Evolutionary conservation across 2,113 vertebrate species (phyloP), one percentile per base, ranked within the genome.

Genomic region (Podarcis cretensis): DNA sequence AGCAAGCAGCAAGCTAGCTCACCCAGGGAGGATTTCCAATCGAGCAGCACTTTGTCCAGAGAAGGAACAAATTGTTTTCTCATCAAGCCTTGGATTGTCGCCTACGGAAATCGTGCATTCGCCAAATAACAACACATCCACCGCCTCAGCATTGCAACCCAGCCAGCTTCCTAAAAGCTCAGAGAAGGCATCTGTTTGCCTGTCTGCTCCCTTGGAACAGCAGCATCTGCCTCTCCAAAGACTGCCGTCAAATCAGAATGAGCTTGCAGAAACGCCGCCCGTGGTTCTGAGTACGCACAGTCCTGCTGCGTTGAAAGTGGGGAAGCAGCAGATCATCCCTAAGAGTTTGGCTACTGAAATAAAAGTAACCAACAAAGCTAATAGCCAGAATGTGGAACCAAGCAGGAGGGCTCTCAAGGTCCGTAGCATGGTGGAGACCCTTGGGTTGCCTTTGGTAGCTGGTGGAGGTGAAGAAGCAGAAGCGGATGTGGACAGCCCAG

Each of bases 301-400:
- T 89, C 95, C 96, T 0, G 98, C 96, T 0, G 98, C 98, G 0
- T 96, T 97, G 73, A 98, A 98, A 89, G 97, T 97, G 95, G 98
- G 99, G 75, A 98, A 96, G 78, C 98, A 98, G 91, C 99, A 99
- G 95, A 97, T 99, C 81, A 99, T 99, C 37, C 99, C 99, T 35
- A 98, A 96, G 91, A 93, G 96, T 10, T 88, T 99, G 89, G 98
- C 96, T 1, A 98, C 97, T 0, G 98, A 97, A 54, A 94, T 90
- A 1, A 97, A 96, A 32, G 83, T 95, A 27, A 89, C 87, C 77
- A 85, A 81, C n/a, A 95, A 96, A 84, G 37, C 66, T 14, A 82
- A 84, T 79, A 37, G 76, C 43, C 96, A 92, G 54, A 93, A 83
- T 0, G 90, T 92, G 73, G 98, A 98, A 57, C 71, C 92, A 2